Evolutionary conservation across 64 coral and sea anemone species (phyloP), one percentile per base, ranked within the genome.

Genomic region (Montipora efflorescens): DNA sequence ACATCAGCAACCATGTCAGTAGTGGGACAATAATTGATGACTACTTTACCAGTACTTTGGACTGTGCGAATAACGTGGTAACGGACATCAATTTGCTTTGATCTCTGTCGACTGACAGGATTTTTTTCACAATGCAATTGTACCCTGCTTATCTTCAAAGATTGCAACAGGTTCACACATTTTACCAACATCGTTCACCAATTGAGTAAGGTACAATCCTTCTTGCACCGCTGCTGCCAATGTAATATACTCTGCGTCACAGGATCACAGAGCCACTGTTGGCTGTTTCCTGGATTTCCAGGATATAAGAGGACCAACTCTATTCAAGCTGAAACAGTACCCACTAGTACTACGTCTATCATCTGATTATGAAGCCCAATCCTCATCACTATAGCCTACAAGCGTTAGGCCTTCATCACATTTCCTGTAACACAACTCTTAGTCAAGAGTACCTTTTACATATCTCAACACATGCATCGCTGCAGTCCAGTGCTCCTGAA

Each of bases 241-340:
- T 36, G 36, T 36, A 36, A 36, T 36, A 36, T 2, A 36, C 36
- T 36, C 36, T 36, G 36, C 36, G 36, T 36, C 36, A 36, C 36
- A 36, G 36, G 88, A 55, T 15, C 74, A 90, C 0, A 90, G 53
- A 19, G 88, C 88, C 16, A 82, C 77, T 19, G 77, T 66, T 59
- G 89, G 75, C 28, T 91, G 89, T 45, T 49, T 91, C 66, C 62
- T 91, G 16, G 89, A 80, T 47, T 91, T 91, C 89, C 76, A 91
- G 50, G 89, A 91, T 62, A 91, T 91, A 91, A 68, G 49, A 23
- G 76, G 76, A 28, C 88, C 75, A 19, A 36, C 21, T 47, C 47
- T 57, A 8, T 59, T 68, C 57, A 82, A 81, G 64, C 76, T 80
- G 50, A 91, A 91, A 66, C 89, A 91, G 61, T 82, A 82, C 21